These are phyloP conservation scores for Euzetes globulus DNA, from an alignment of 2,888 invertebrate species.

Conservation along the genomic window DNA sequence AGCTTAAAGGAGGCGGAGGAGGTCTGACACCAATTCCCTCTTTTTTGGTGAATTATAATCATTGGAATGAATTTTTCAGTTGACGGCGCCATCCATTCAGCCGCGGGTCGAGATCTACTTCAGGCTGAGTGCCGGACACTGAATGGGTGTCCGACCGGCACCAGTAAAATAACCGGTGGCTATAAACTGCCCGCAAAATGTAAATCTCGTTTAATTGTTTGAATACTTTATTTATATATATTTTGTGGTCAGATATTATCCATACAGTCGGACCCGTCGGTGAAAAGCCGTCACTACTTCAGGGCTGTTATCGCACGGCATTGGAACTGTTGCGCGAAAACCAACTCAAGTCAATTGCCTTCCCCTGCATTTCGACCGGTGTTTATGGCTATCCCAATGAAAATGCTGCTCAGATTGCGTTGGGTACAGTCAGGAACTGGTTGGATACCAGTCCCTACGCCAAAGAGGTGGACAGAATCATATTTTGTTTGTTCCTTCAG, in stretches of 20 bases:
- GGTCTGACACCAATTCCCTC: slow-evolving; percentile 47
- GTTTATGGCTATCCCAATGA: slow-evolving; percentile 64
- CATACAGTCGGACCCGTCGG: slow-evolving; percentile 82
- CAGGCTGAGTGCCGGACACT: slow-evolving; percentile 64
- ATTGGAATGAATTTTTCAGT: slow-evolving; percentile 51
- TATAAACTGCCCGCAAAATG: slow-evolving; percentile 75
- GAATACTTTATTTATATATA: slow-evolving; percentile 1
- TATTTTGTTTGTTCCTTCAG: slow-evolving; percentile 70
- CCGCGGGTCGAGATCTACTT: slow-evolving; percentile 61
- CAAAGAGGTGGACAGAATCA: slow-evolving; percentile 58
- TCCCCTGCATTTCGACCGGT: slow-evolving; percentile 65
- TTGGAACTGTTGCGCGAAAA: slow-evolving; percentile 56
- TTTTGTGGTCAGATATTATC: slow-evolving; percentile 63
- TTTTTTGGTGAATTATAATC: background rate
- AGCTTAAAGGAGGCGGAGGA: slow-evolving; percentile 70
- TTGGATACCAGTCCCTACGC: slow-evolving; percentile 51
- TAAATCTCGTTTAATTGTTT: slow-evolving; percentile 46
- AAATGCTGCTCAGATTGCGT: slow-evolving; percentile 66
- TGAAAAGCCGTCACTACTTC: slow-evolving; percentile 58
- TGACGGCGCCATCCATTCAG: slow-evolving; percentile 79
- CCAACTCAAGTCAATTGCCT: slow-evolving; percentile 55
- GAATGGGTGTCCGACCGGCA: slow-evolving; percentile 67
- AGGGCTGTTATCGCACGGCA: slow-evolving; percentile 63
- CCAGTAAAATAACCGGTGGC: slow-evolving; percentile 66
- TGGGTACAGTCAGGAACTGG: slow-evolving; percentile 59